These are phyloP conservation scores for Colletes latitarsis DNA, from an alignment of 1,140 invertebrate species.

Conservation along the genomic window DNA sequence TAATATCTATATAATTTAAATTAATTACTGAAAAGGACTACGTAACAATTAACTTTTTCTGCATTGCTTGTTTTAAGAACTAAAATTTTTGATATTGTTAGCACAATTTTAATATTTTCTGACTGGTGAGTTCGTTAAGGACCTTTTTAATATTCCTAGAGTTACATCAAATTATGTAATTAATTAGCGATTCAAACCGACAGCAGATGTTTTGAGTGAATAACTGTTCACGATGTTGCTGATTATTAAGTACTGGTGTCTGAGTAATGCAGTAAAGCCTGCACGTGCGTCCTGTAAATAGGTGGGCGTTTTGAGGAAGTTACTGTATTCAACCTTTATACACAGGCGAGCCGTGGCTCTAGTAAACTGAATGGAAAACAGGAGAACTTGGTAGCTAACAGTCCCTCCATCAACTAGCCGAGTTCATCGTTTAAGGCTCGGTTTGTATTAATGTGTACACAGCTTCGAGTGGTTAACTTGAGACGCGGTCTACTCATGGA, in stretches of 20 bases:
- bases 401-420: slow-evolving; percentile 3
- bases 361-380: slow-evolving; percentile 9
- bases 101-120: too few relatives aligned
- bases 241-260: background rate
- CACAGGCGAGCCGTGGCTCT: background rate
- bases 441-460: slow-evolving; percentile 14
- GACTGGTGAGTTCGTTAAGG: too few relatives aligned
- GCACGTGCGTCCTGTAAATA: background rate
- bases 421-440: slow-evolving; percentile 18
- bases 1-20: too few relatives aligned
- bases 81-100: too few relatives aligned
- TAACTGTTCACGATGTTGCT: background rate
- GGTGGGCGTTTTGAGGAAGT: background rate
- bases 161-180: background rate
- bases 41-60: too few relatives aligned
- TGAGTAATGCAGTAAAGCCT: background rate
- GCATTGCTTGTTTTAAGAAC: too few relatives aligned
- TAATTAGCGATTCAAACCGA: background rate
- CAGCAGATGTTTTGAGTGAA: background rate
- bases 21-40: too few relatives aligned
- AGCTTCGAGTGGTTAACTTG: slow-evolving; percentile 1
- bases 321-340: background rate
- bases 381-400: slow-evolving; percentile 24
- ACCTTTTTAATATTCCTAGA: too few relatives aligned
- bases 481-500: background rate